Conservation (phyloP, 2,888 invertebrate genomes). For the Acanthosepion esculentum region DNA sequence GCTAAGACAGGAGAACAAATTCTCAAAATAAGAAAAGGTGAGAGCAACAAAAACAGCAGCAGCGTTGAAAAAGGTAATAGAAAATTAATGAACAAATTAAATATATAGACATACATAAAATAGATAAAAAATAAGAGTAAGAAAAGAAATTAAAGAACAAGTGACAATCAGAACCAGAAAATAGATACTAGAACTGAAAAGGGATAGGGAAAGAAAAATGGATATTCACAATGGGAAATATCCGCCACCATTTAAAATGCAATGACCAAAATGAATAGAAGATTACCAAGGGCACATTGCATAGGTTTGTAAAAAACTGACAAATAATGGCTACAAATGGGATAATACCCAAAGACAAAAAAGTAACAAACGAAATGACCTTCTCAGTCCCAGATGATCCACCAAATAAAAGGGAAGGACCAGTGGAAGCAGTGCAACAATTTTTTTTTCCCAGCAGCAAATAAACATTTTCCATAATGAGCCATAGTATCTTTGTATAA, state of each 20-base stretch:
- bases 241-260: neutral
- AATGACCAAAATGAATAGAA: neutral
- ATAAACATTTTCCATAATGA: neutral
- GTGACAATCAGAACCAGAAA: neutral
- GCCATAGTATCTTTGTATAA: neutral
- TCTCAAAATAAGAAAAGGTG: neutral
- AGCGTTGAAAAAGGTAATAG: neutral
- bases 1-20: neutral
- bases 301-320: neutral
- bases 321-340: neutral
- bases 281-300: neutral
- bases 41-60: neutral
- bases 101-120: neutral
- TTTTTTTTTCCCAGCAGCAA: neutral
- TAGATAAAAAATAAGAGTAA: neutral
- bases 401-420: neutral
- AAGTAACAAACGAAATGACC: neutral
- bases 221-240: neutral
- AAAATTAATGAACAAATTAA: neutral
- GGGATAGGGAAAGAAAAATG: neutral
- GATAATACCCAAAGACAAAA: neutral
- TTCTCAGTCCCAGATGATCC: neutral
- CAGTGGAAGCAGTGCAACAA: neutral
- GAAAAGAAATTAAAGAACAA: neutral
- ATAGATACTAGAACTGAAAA: neutral